Evolutionary conservation across 1,140 invertebrate genomes (phyloP).

Genomic region (Conopomorpha cramerella): DNA sequence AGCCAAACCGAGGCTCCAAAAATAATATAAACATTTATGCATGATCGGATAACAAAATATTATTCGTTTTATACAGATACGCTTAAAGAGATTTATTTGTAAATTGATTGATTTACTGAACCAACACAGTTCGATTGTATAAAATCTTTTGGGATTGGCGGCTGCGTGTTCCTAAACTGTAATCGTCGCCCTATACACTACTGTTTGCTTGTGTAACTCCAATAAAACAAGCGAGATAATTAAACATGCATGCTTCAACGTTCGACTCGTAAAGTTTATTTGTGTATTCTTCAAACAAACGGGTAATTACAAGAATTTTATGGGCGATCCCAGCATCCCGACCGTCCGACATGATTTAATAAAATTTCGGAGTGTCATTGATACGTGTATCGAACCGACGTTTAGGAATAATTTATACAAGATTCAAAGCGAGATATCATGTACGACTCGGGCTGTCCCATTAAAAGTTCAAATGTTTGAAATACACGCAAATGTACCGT

Average conservation of each 20-base stretch:
- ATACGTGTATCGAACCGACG: too few species aligned
- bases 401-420: too few species aligned
- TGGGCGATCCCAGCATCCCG: slow-evolving; percentile 19
- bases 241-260: slow-evolving; percentile 45
- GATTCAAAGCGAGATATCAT: too few species aligned
- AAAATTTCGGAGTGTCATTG: too few species aligned
- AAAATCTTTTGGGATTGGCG: too few species aligned
- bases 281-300: slow-evolving; percentile 53
- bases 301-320: slow-evolving; percentile 43
- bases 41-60: slow-evolving; percentile 51
- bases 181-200: slow-evolving; percentile 22
- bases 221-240: slow-evolving; percentile 49
- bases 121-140: too few species aligned
- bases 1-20: slow-evolving; percentile 34
- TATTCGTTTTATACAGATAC: slow-evolving; percentile 27
- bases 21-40: slow-evolving; percentile 58
- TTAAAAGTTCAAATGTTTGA: too few species aligned
- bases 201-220: slow-evolving; percentile 15
- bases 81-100: slow-evolving; percentile 37
- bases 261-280: slow-evolving; percentile 53
- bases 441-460: too few species aligned
- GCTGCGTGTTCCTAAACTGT: too few species aligned
- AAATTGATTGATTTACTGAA: too few species aligned
- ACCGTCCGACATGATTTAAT: too few species aligned
- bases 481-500: too few species aligned